Evolutionary conservation across 2,113 vertebrate species (phyloP).

Genomic region (Clarias macrocephalus): DNA sequence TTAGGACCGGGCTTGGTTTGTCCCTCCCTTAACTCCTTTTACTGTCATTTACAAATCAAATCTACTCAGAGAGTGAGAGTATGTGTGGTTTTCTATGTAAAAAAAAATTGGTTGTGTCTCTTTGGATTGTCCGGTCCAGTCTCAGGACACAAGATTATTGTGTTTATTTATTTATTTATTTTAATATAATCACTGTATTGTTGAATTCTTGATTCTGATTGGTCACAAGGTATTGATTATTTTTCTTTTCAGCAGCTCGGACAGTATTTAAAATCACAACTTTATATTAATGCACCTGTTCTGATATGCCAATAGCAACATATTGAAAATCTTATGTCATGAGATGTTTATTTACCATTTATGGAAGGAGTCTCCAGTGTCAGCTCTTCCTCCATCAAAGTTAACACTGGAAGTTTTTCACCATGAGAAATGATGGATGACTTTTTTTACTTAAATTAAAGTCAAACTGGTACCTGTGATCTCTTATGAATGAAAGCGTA

Average conservation of each 20-base stretch:
- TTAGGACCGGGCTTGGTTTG: slow-evolving; percentile 24
- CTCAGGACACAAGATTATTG: not conserved
- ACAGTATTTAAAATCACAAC: not conserved
- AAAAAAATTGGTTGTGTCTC: slow-evolving; percentile 30
- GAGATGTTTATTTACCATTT: not conserved
- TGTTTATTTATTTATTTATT: too few relatives aligned
- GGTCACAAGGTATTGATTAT: not conserved
- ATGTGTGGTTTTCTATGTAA: slow-evolving; percentile 25
- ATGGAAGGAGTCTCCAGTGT: not conserved
- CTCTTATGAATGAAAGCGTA: too few relatives aligned
- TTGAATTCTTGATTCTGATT: not conserved
- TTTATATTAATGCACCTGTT: not conserved
- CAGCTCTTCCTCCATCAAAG: not conserved
- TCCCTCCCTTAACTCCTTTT: slow-evolving; percentile 31
- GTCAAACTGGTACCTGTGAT: too few relatives aligned
- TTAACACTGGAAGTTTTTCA: not conserved
- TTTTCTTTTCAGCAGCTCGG: not conserved
- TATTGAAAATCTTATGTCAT: not conserved
- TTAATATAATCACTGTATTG: not conserved
- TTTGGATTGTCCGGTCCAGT: not conserved
- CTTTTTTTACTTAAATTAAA: not conserved
- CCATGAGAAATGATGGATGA: not conserved
- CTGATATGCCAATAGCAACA: not conserved
- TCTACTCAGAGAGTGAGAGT: slow-evolving; percentile 16
- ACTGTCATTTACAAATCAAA: slow-evolving; percentile 50